These are phyloP conservation scores for Megastigmus dorsalis DNA, from an alignment of 2,888 invertebrate species.

Conservation along the genomic window DNA sequence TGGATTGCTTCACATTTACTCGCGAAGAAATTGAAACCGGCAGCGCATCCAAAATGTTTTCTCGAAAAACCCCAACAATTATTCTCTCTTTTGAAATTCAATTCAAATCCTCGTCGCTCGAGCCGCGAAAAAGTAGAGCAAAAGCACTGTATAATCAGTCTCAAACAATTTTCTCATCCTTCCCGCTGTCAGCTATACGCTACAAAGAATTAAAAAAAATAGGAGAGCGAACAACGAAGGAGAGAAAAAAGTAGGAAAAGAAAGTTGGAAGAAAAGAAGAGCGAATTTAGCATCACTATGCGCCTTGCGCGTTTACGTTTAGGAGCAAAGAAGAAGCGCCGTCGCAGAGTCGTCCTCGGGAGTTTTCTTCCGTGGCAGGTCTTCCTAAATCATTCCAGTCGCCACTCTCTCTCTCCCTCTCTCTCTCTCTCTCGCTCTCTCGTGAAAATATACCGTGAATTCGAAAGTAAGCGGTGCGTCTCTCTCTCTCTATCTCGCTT, in stretches of 20 bases:
- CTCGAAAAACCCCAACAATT: not conserved
- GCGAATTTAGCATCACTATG: too few relatives aligned
- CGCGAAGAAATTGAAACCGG: too few relatives aligned
- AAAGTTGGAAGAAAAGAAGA: too few relatives aligned
- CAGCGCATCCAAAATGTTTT: too few relatives aligned
- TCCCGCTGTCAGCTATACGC: not conserved
- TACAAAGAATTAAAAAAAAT: slow-evolving; percentile 1
- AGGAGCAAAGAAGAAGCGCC: too few relatives aligned
- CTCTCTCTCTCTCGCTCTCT: slow-evolving; percentile 8
- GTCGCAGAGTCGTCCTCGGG: not conserved
- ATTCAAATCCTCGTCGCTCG: not conserved
- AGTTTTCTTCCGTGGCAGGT: slow-evolving; percentile 15
- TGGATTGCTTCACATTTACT: too few relatives aligned
- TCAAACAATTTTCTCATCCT: not conserved
- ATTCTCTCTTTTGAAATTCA: slow-evolving; percentile 10
- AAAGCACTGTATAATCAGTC: not conserved
- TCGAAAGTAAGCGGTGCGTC: slow-evolving; percentile 63
- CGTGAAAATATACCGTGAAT: slow-evolving; percentile 67
- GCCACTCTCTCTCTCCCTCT: slow-evolving; percentile 52
- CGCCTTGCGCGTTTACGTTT: too few relatives aligned
- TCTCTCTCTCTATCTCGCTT: too few relatives aligned
- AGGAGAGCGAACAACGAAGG: not conserved
- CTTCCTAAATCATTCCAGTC: slow-evolving; percentile 64
- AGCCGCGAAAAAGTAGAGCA: not conserved
- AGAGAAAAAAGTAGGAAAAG: not conserved